Evolutionary conservation across 2,888 invertebrate species (phyloP), one percentile per base, ranked within the genome.

Genomic region (Pristionchus exspectatus): DNA sequence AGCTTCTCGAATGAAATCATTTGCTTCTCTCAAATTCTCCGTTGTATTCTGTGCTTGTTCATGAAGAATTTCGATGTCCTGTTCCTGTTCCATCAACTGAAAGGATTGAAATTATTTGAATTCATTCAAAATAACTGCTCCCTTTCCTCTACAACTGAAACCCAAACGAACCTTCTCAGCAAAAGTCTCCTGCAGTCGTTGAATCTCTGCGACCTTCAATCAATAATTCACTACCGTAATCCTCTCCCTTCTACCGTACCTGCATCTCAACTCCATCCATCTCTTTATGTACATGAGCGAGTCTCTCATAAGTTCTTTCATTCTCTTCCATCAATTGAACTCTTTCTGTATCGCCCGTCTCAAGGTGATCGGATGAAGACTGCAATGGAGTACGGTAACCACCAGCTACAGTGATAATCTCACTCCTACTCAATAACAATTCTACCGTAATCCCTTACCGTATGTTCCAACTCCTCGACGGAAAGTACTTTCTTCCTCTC

Each of bases 21-120:
- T 99, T 0, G 98, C 99, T 95, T 98, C 98, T 95, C 97, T 97
- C 27, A 99, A 97, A 96, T 98, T 98, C 95, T 98, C 98, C 0
- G 98, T 98, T 0, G 98, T 97, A 0, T 97, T 97, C 33, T 98
- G 97, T 0, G 98, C 97, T 12, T 97, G 97, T 89, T 97, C 97
- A 66, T 97, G 97, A 95, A 99, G 97, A 92, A 97, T 96, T 93
- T 98, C 98, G 92, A 99, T 97, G 94, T 98, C 98, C 94, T 97
- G 97, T 95, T 98, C 98, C 87, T 95, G 95, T 44, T 94, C 93
- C 88, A 98, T 96, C 24, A 94, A 87, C 94, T 94, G 66, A n/a
- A 66, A 66, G 5, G 21, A n/a, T 54, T 56, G 27, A 27, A 66
- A 66, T 12, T 33, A n/a, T 54, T 56, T 24, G 10, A 4, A 27